Percentiles rank a stretch among this genome's conserved stretches.
Conservation (phyloP, 2,888 invertebrate species). For the Sesia bembeciformis region DNA sequence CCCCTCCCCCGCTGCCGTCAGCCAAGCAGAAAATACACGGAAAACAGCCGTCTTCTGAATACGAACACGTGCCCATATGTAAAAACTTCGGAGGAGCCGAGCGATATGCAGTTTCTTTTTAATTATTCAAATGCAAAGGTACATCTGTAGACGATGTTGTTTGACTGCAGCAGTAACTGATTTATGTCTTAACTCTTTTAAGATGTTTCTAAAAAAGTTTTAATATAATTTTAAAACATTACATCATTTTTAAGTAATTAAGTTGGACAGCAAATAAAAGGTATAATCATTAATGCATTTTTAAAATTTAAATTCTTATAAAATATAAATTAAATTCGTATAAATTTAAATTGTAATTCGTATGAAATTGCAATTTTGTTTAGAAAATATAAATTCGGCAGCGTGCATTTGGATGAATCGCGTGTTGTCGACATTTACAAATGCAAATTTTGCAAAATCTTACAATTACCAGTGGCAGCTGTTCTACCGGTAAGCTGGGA, state of each 20-base stretch:
- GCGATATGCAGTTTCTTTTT: neutral
- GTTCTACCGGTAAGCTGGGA: slow-evolving; percentile 11
- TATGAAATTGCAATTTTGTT: no score
- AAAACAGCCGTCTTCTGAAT: slow-evolving; percentile 58
- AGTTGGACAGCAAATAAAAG: no score
- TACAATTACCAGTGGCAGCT: slow-evolving; percentile 44
- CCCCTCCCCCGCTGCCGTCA: slow-evolving; percentile 26
- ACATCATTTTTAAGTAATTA: no score
- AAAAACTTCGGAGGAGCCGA: slow-evolving; percentile 42
- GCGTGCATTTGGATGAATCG: slow-evolving; percentile 12
- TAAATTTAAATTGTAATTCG: no score
- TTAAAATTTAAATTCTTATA: no score
- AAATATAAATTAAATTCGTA: no score
- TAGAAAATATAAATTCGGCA: neutral
- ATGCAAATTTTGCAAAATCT: slow-evolving; percentile 51
- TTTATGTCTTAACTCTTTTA: no score
- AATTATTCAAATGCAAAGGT: neutral
- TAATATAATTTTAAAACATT: no score
- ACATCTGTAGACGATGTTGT: neutral
- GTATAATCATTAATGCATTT: no score
- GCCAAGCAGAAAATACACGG: slow-evolving; percentile 65
- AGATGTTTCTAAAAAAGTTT: no score
- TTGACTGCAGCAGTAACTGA: no score
- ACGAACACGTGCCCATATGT: slow-evolving; percentile 63
- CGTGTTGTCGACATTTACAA: slow-evolving; percentile 30